Conservation (phyloP, 2,113 vertebrate genomes). For the Cheilinus undulatus region DNA sequence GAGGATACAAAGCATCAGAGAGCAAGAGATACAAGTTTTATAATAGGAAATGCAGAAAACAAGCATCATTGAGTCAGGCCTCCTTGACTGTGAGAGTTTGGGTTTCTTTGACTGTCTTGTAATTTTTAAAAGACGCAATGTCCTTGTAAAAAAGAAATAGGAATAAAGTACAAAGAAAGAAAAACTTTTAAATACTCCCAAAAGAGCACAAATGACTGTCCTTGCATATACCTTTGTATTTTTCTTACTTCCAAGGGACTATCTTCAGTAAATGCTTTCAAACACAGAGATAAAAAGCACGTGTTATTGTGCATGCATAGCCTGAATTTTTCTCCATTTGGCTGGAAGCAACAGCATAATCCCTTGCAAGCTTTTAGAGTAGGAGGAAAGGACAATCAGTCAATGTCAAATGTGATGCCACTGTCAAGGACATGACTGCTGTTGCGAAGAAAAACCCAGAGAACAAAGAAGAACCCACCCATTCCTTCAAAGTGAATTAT, state of each 20-base stretch:
- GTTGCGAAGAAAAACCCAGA: neutral
- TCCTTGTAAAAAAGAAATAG: constrained; percentile 7
- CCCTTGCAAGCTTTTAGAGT: constrained; percentile 20
- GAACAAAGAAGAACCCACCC: neutral
- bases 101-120: neutral
- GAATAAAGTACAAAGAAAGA: neutral
- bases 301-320: neutral
- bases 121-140: constrained; percentile 9
- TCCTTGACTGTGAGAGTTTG: neutral
- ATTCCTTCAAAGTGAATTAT: constrained; percentile 20
- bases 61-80: neutral
- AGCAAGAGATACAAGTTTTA: too few species aligned
- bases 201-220: constrained; percentile 1
- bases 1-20: neutral
- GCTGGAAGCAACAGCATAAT: constrained; percentile 14
- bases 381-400: constrained; percentile 1
- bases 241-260: neutral
- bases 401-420: constrained; percentile 12
- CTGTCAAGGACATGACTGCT: constrained; percentile 20
- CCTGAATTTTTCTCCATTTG: constrained; percentile 21
- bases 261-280: constrained; percentile 20
- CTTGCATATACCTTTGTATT: neutral
- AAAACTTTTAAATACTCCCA: constrained; percentile 1
- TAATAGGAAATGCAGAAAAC: neutral
- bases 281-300: neutral